phyloP scores from a whole-genome alignment of 2,888 invertebrate species.

The Chrysomela aeneicollis region DNA sequence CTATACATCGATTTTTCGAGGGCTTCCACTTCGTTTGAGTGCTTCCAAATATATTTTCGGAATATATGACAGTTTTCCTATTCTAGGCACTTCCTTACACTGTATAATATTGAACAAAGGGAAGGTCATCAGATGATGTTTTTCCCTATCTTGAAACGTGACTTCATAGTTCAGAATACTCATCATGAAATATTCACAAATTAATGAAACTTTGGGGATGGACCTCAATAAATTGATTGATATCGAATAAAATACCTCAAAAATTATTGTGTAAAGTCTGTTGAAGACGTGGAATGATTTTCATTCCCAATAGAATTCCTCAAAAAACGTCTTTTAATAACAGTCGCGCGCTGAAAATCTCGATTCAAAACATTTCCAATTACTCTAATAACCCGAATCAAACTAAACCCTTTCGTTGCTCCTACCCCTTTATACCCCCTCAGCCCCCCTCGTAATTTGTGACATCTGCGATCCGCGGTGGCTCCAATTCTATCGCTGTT shows the following conservation, averaged over 20 bases:
- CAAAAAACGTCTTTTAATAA: conserved; percentile 9
- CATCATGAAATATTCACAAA: too few species aligned
- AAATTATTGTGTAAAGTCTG: too few species aligned
- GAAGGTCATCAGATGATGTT: too few species aligned
- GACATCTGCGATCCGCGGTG: conserved; percentile 57
- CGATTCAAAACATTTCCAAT: conserved; percentile 40
- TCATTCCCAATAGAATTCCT: background rate
- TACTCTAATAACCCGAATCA: conserved; percentile 40
- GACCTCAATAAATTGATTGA: too few species aligned
- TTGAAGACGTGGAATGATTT: too few species aligned
- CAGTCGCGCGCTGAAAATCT: conserved; percentile 23
- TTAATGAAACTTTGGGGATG: too few species aligned
- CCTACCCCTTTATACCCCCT: conserved; percentile 14
- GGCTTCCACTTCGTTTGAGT: background rate
- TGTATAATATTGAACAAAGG: too few species aligned
- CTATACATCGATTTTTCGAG: background rate
- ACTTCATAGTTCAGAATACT: too few species aligned
- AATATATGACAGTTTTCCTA: too few species aligned
- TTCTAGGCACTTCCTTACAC: too few species aligned
- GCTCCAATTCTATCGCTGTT: conserved; percentile 12
- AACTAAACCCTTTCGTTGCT: conserved; percentile 38
- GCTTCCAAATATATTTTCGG: background rate
- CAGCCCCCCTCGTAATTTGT: conserved; percentile 50
- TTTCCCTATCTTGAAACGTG: too few species aligned
- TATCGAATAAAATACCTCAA: too few species aligned